Evolutionary conservation across 2,888 invertebrate species (phyloP).

Genomic region (Volucella zonaria): DNA sequence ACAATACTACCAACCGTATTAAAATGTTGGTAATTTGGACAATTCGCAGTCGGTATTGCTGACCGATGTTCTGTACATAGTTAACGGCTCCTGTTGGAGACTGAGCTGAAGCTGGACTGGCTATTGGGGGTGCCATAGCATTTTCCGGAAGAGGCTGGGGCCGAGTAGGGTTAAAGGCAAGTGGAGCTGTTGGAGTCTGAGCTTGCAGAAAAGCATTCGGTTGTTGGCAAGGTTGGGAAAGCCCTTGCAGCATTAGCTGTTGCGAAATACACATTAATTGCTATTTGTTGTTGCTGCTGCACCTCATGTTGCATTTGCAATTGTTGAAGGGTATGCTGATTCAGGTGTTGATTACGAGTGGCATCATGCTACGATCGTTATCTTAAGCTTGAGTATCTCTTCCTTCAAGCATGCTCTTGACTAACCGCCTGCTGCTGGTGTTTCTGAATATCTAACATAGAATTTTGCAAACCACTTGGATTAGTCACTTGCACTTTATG

Average conservation of each 20-base stretch:
- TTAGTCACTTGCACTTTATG: conserved; percentile 75
- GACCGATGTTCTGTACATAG: conserved; percentile 73
- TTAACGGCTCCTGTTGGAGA: conserved; percentile 57
- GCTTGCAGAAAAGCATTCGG: conserved; percentile 76
- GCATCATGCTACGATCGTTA: conserved; percentile 79
- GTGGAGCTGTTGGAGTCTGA: conserved; percentile 62
- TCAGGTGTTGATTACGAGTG: conserved; percentile 74
- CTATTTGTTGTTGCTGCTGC: conserved; percentile 76
- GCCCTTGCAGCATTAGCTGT: conserved; percentile 77
- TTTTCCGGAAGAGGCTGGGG: conserved; percentile 54
- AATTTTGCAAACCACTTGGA: conserved; percentile 75
- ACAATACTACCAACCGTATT: too few species aligned
- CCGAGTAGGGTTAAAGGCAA: conserved; percentile 59
- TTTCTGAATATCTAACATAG: conserved; percentile 68
- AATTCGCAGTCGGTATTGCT: conserved; percentile 76
- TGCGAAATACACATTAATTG: conserved; percentile 74
- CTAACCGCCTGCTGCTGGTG: conserved; percentile 78
- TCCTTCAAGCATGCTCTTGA: conserved; percentile 84
- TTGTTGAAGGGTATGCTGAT: conserved; percentile 76
- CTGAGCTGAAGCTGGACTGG: conserved; percentile 51
- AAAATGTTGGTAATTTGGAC: conserved; percentile 80
- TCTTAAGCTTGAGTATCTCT: conserved; percentile 87
- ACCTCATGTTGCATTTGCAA: conserved; percentile 77
- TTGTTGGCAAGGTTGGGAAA: conserved; percentile 64
- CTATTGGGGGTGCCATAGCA: conserved; percentile 52